Base-by-base conservation (phyloP, 2,888 invertebrate genomes). In the Dicyrtomina minuta region DNA sequence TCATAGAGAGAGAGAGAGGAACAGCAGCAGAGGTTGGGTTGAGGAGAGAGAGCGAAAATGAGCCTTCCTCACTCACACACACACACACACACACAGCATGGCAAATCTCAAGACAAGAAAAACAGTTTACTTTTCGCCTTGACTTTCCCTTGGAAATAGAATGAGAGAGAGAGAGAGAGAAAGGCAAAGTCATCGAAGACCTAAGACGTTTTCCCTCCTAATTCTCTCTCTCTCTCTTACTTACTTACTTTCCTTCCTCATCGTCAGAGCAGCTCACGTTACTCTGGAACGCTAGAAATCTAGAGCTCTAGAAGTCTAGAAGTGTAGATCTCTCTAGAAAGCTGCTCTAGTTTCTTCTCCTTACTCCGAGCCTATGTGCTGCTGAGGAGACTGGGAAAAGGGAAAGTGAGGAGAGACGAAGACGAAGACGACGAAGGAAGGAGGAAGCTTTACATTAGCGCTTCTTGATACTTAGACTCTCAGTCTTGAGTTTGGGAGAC, bases 391-490 rank as follows among this genome's bases (percentile, higher is more conserved):
- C 27, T 33, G 58, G n/a, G n/a, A n/a, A n/a, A 58, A 58, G 20
- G n/a, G 46, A 46, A 46, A 20, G 17, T n/a, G n/a, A n/a, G n/a
- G n/a, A n/a, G n/a, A n/a, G n/a, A n/a, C n/a, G n/a, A n/a, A n/a
- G n/a, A n/a, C n/a, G 39, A 58, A 33, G 58, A 39, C n/a, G 33
- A 58, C 58, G n/a, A 33, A 33, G 33, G 4, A 33, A 33, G 33
- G 33, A 33, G 3, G 3, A 20, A n/a, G 33, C 46, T 62, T 51
- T n/a, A 27, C 49, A 49, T 49, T 62, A 62, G 26, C 49, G 46
- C 27, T 49, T 26, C 46, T 27, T 62, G 26, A 49, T 62, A 62
- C n/a, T 53, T 53, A 53, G 4, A 51, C 62, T 27, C 62, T 26
- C 56, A 60, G n/a, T n/a, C n/a, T n/a, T n/a, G n/a, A n/a, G n/a